phyloP scores from a whole-genome alignment of 2,113 vertebrate species.

The Lycaon pictus region DNA sequence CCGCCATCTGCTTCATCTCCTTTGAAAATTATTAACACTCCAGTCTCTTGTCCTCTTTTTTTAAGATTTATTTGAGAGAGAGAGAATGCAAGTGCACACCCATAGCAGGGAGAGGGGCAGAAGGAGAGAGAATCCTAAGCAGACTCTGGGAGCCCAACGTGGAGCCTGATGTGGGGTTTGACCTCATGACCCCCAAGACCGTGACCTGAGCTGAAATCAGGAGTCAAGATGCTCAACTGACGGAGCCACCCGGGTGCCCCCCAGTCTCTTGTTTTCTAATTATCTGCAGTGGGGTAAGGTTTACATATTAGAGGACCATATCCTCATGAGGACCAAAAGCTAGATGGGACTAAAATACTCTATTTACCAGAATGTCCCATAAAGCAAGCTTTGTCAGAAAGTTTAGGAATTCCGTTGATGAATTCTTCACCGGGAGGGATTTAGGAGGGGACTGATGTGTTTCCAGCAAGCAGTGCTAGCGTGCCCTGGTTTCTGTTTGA shows the following conservation, averaged over 20 bases:
- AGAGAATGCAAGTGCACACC: not conserved
- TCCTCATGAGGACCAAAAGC: not conserved
- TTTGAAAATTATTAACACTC: conserved; percentile 27
- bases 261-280: conserved; percentile 37
- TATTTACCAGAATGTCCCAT: not conserved
- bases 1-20: not conserved
- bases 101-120: not conserved
- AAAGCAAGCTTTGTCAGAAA: not conserved
- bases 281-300: not conserved
- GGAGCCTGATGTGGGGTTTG: not conserved
- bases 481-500: not conserved
- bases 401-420: not conserved
- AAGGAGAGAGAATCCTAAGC: not conserved
- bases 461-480: not conserved
- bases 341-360: not conserved
- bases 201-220: not conserved
- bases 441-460: not conserved
- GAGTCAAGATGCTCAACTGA: not conserved
- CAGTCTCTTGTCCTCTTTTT: not conserved
- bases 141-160: not conserved
- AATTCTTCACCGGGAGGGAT: not conserved
- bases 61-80: not conserved
- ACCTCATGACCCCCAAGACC: not conserved
- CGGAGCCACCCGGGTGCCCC: not conserved
- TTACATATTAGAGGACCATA: not conserved